Conservation (phyloP, 1,140 invertebrate species). For the Sinonovacula constricta region DNA sequence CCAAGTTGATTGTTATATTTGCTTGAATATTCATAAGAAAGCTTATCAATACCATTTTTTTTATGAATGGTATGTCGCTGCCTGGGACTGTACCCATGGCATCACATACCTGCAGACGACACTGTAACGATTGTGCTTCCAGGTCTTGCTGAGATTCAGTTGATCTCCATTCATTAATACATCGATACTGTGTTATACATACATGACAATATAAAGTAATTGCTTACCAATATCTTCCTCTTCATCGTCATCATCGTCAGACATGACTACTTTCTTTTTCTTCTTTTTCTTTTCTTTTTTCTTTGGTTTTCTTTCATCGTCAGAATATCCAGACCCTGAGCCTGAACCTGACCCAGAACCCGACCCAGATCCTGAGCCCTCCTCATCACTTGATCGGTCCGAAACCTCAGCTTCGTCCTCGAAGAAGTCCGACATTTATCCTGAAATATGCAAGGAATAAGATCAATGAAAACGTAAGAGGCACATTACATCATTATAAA, state of each 20-base stretch:
- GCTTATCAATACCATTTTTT: background rate
- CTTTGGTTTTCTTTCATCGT: constrained; percentile 57
- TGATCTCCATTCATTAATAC: background rate
- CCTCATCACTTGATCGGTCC: constrained; percentile 35
- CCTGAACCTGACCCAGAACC: constrained; percentile 49
- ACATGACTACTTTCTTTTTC: constrained; percentile 79
- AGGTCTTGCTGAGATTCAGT: too few species aligned
- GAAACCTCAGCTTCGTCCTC: constrained; percentile 72
- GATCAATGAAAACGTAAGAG: too few species aligned
- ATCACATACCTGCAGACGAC: too few species aligned
- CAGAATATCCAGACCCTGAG: constrained; percentile 46
- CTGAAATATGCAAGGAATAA: too few species aligned
- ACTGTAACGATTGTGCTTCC: too few species aligned
- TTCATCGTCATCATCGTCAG: constrained; percentile 71
- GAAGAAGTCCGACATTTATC: constrained; percentile 70
- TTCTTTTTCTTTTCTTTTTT: constrained; percentile 65
- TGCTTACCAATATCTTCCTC: constrained; percentile 80
- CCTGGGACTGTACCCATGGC: too few species aligned
- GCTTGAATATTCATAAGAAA: too few species aligned
- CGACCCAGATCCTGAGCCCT: constrained; percentile 47
- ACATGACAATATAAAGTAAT: constrained; percentile 8
- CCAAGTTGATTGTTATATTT: too few species aligned
- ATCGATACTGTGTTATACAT: background rate
- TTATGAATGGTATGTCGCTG: background rate
- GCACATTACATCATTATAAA: too few species aligned